These are phyloP conservation scores for Sycon ciliatum DNA, from an alignment of 37 sponge, comb jelly and placozoan species.

Conservation along the genomic window DNA sequence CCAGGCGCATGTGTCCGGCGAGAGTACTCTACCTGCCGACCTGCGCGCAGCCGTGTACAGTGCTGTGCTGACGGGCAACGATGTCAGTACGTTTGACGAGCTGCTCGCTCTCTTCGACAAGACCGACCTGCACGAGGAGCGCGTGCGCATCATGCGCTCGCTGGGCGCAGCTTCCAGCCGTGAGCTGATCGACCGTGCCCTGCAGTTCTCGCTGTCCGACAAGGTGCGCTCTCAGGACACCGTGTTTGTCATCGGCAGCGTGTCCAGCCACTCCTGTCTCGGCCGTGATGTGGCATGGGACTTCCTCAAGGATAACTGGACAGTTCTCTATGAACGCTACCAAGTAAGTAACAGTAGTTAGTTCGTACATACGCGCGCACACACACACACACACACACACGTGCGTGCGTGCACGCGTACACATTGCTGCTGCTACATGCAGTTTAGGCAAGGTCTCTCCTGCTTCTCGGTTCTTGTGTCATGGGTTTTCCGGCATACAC, in stretches of 20 bases:
- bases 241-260: conserved; percentile 22
- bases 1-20: conserved; percentile 21
- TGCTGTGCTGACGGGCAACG: conserved; percentile 12
- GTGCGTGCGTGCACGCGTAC: not conserved
- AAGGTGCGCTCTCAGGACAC: conserved; percentile 44
- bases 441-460: no score
- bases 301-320: conserved; percentile 67
- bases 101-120: conserved; percentile 55
- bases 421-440: no score
- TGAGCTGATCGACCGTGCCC: conserved; percentile 39
- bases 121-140: conserved; percentile 79
- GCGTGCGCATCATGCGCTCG: conserved; percentile 57
- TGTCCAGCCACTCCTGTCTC: conserved; percentile 15
- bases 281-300: conserved; percentile 75
- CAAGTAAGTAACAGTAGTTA: conserved; percentile 18
- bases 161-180: conserved; percentile 56
- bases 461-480: no score
- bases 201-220: conserved; percentile 68
- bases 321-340: conserved; percentile 43
- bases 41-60: conserved; percentile 46
- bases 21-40: conserved; percentile 33
- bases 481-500: no score
- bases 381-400: not conserved
- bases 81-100: conserved; percentile 49
- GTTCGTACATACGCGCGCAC: not conserved